Evolutionary conservation across 2,888 invertebrate genomes (phyloP).

Genomic region (Agonopterix subpropinquella): DNA sequence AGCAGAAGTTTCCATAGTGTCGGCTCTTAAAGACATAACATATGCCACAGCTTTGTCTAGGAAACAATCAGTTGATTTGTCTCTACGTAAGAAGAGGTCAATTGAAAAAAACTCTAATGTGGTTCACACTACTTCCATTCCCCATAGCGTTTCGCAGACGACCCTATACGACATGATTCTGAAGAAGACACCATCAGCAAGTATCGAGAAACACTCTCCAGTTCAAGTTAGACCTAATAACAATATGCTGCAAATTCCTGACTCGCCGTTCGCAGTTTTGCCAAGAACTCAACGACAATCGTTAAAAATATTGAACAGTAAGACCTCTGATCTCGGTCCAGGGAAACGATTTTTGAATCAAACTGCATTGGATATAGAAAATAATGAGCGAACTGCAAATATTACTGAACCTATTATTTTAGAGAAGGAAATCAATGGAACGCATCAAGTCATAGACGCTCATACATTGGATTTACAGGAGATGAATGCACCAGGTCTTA

Average conservation of each 20-base stretch:
- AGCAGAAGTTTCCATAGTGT: slow-evolving; percentile 63
- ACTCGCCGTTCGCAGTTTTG: slow-evolving; percentile 48
- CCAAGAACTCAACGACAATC: slow-evolving; percentile 34
- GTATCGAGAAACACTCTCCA: slow-evolving; percentile 32
- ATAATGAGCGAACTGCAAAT: slow-evolving; percentile 29
- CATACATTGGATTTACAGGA: slow-evolving; percentile 45
- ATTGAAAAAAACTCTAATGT: neutral
- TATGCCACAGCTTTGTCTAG: slow-evolving; percentile 59
- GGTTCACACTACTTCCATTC: slow-evolving; percentile 8
- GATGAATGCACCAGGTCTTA: slow-evolving; percentile 36
- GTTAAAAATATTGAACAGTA: slow-evolving; percentile 35
- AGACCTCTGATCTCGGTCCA: slow-evolving; percentile 13
- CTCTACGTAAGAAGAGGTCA: slow-evolving; percentile 44
- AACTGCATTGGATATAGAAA: slow-evolving; percentile 54
- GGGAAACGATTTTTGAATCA: slow-evolving; percentile 61
- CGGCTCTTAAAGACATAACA: slow-evolving; percentile 63
- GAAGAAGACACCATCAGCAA: slow-evolving; percentile 12
- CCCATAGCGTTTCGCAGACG: slow-evolving; percentile 2
- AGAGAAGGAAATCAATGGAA: slow-evolving; percentile 45
- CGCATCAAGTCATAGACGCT: slow-evolving; percentile 32
- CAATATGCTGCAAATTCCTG: slow-evolving; percentile 13
- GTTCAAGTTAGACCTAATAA: slow-evolving; percentile 7
- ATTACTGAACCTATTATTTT: slow-evolving; percentile 45
- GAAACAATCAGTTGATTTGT: slow-evolving; percentile 62
- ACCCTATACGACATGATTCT: slow-evolving; percentile 5